Evolutionary conservation across 2,113 vertebrate species (phyloP).

Genomic region (Neolamprologus toae): DNA sequence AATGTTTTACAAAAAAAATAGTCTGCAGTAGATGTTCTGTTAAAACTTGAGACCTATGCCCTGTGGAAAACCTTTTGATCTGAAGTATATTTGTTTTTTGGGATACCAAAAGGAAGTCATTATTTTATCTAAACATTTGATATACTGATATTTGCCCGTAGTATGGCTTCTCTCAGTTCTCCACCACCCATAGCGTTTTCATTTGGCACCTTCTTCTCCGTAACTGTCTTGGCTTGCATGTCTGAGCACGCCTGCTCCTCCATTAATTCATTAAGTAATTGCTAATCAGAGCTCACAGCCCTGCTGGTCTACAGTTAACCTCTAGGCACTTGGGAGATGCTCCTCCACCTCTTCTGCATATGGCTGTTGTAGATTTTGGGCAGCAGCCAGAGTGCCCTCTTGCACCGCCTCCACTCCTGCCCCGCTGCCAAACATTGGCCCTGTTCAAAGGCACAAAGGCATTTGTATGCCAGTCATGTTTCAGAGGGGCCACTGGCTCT

Average conservation of each 20-base stretch:
- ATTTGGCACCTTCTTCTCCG: constrained; percentile 22
- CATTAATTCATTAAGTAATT: constrained; percentile 32
- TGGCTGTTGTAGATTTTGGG: constrained; percentile 48
- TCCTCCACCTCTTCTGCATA: constrained; percentile 33
- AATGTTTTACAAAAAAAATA: neutral
- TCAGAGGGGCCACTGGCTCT: constrained; percentile 27
- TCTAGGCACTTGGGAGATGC: constrained; percentile 26
- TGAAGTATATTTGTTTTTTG: neutral
- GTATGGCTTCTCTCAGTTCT: neutral
- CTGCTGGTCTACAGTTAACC: constrained; percentile 52
- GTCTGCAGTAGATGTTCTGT: neutral
- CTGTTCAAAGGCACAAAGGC: neutral
- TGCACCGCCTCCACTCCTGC: neutral
- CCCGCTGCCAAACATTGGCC: neutral
- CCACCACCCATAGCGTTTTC: constrained; percentile 13
- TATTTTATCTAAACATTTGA: neutral
- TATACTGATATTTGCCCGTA: neutral
- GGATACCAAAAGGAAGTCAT: neutral
- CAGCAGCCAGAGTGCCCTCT: constrained; percentile 44
- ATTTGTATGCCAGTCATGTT: constrained; percentile 67
- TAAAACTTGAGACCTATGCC: neutral
- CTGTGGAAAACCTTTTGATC: neutral
- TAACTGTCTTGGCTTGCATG: constrained; percentile 31
- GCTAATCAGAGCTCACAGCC: constrained; percentile 38
- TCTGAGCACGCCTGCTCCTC: neutral